phyloP scores from a whole-genome alignment of 2,113 vertebrate genomes.

The Marmota flaviventris region DNA sequence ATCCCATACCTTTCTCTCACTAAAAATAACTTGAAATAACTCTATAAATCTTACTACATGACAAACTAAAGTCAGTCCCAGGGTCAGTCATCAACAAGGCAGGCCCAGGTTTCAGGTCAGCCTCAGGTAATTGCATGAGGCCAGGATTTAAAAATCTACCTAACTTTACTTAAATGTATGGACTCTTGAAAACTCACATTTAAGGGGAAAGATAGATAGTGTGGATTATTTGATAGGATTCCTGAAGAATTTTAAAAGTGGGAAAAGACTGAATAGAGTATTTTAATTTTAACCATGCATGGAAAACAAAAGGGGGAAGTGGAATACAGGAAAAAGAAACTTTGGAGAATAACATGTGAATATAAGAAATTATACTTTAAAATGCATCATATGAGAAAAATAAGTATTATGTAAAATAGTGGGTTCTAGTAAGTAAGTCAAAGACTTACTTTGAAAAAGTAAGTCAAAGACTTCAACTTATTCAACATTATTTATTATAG shows the following conservation, averaged over 20 bases:
- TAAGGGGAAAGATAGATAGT: background rate
- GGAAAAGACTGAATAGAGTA: background rate
- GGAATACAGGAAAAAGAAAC: background rate
- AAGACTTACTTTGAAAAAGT: background rate
- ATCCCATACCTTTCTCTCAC: background rate
- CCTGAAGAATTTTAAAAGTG: background rate
- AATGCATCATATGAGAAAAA: background rate
- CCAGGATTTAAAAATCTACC: background rate
- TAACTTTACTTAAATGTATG: background rate
- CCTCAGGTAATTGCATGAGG: background rate
- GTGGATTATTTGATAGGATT: background rate
- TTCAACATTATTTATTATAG: background rate
- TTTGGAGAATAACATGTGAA: background rate
- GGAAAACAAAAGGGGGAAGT: background rate
- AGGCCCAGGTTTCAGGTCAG: background rate
- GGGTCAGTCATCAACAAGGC: accelerated
- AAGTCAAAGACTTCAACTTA: background rate
- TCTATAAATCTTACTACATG: background rate
- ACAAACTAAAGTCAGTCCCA: background rate
- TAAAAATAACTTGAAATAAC: background rate
- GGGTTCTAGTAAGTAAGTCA: background rate
- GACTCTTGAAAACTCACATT: background rate
- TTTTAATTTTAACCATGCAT: background rate
- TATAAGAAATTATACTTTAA: background rate
- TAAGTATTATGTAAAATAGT: background rate